These are phyloP conservation scores for Anthonomus grandis DNA, from an alignment of 1,140 invertebrate genomes.

Conservation along the genomic window DNA sequence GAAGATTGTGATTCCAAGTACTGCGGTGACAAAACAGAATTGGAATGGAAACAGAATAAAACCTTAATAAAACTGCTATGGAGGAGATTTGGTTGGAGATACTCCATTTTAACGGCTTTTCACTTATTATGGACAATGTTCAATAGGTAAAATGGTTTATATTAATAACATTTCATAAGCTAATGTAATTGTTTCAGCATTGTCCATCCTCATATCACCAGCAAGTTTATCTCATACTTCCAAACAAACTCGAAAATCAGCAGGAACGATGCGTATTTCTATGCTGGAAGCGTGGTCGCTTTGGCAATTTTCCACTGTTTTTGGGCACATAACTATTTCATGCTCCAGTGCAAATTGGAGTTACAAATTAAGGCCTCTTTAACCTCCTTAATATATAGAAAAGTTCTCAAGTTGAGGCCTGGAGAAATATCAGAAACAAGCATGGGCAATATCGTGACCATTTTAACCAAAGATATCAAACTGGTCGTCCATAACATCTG, in stretches of 20 bases:
- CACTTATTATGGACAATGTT: slow-evolving; percentile 26
- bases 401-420: slow-evolving; percentile 60
- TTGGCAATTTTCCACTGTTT: slow-evolving; percentile 62
- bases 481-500: slow-evolving; percentile 67
- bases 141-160: slow-evolving; percentile 18
- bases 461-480: slow-evolving; percentile 79
- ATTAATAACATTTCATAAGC: background rate
- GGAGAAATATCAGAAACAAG: slow-evolving; percentile 67
- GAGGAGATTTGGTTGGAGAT: slow-evolving; percentile 23
- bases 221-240: slow-evolving; percentile 31
- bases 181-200: slow-evolving; percentile 23
- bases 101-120: slow-evolving; percentile 19
- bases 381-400: slow-evolving; percentile 80
- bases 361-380: slow-evolving; percentile 73
- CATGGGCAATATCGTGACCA: slow-evolving; percentile 80
- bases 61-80: slow-evolving; percentile 23
- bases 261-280: slow-evolving; percentile 60
- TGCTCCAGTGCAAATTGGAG: slow-evolving; percentile 63
- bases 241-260: slow-evolving; percentile 15
- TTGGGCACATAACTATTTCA: slow-evolving; percentile 76
- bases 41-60: slow-evolving; percentile 32
- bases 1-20: slow-evolving; percentile 29
- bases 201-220: slow-evolving; percentile 25
- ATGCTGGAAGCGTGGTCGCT: slow-evolving; percentile 66
- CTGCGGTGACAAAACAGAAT: slow-evolving; percentile 34